Conservation (phyloP, 2,888 invertebrate species). For the Scaptomyza reducta region DNA sequence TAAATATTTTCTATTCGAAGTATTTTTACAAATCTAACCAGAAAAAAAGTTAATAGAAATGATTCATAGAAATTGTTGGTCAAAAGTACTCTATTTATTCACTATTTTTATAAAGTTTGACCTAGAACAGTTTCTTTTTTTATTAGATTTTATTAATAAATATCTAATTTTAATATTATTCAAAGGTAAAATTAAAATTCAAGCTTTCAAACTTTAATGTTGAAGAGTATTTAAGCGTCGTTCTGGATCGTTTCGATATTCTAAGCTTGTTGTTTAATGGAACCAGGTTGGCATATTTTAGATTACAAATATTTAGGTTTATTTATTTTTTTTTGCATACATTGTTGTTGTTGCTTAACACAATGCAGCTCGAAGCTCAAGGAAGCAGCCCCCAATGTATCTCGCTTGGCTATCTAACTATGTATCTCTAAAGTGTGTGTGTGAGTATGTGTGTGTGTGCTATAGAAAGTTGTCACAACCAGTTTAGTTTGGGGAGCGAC, state of each 20-base stretch:
- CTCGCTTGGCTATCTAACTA: slow-evolving; percentile 40
- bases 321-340: slow-evolving; percentile 46
- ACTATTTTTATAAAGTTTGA: no score
- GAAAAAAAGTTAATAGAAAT: no score
- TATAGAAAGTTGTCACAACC: slow-evolving; percentile 79
- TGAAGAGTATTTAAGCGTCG: not conserved
- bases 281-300: slow-evolving; percentile 74
- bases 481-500: slow-evolving; percentile 60
- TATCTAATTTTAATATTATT: no score
- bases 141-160: no score
- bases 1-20: no score
- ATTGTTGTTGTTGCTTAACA: slow-evolving; percentile 28
- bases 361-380: slow-evolving; percentile 59
- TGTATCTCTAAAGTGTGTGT: slow-evolving; percentile 29
- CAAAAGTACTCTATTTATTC: no score
- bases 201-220: not conserved
- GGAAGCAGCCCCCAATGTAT: slow-evolving; percentile 70
- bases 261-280: slow-evolving; percentile 34
- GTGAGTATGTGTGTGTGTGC: slow-evolving; percentile 21
- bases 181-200: not conserved
- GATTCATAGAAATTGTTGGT: no score
- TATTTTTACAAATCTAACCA: no score
- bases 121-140: no score
- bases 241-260: not conserved
- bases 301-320: slow-evolving; percentile 71